Evolutionary conservation across 2,113 vertebrate genomes (phyloP).

Genomic region (Ctenomys sociabilis): DNA sequence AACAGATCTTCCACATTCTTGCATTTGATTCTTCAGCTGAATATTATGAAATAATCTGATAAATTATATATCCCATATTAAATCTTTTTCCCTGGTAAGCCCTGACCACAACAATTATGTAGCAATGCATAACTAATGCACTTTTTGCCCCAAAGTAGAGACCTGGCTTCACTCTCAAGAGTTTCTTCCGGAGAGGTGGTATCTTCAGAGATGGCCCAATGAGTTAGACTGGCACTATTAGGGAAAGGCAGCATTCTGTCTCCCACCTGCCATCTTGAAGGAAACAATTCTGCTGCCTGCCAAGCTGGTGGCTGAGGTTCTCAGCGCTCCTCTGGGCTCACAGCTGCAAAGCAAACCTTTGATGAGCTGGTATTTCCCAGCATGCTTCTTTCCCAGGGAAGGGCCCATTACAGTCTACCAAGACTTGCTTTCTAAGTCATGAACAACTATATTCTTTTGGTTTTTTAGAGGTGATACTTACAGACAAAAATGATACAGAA

Average conservation of each 20-base stretch:
- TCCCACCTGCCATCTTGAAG: background rate
- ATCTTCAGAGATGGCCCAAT: background rate
- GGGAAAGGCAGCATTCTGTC: background rate
- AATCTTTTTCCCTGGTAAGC: background rate
- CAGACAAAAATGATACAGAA: no score
- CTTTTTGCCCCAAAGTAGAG: background rate
- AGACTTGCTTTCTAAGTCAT: background rate
- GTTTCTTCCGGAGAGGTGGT: background rate
- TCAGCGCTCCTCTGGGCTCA: background rate
- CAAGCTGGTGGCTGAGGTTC: background rate
- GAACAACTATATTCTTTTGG: background rate
- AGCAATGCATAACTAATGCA: background rate
- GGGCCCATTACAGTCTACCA: background rate
- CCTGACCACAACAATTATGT: background rate
- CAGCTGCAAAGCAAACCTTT: slow-evolving; percentile 12
- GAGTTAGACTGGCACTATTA: background rate
- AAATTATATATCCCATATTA: background rate
- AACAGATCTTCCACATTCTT: background rate
- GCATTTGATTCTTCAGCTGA: background rate
- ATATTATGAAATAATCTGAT: background rate
- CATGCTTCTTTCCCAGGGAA: background rate
- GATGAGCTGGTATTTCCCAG: background rate
- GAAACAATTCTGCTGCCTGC: background rate
- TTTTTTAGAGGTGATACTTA: no score
- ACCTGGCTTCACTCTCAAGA: background rate